Conservation (phyloP, 2,888 invertebrate species). For the Trypoxylon attenuatum region DNA sequence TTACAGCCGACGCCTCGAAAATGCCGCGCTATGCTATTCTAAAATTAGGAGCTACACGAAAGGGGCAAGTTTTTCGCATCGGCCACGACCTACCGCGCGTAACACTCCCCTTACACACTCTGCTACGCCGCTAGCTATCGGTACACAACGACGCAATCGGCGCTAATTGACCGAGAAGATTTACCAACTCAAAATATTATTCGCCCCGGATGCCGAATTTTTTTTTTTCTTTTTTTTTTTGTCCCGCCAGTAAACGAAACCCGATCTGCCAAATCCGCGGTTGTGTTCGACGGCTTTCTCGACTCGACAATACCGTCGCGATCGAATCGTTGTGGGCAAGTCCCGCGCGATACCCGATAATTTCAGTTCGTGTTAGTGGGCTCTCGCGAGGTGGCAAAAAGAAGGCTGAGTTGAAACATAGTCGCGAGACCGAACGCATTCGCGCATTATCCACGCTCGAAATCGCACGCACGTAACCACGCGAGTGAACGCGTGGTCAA, state of each 20-base stretch:
- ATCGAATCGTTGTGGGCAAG: neutral
- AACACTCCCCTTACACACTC: too few relatives aligned
- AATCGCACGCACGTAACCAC: too few relatives aligned
- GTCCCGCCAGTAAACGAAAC: too few relatives aligned
- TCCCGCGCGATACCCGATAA: neutral
- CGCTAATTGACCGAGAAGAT: neutral
- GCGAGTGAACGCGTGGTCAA: too few relatives aligned
- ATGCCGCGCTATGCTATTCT: conserved; percentile 49
- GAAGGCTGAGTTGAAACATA: neutral
- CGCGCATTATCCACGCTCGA: neutral
- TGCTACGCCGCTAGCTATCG: neutral
- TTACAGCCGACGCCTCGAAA: conserved; percentile 56
- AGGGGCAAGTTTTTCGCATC: conserved; percentile 10
- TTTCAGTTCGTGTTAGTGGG: neutral
- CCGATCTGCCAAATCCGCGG: too few relatives aligned
- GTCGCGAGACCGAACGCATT: neutral
- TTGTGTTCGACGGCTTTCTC: too few relatives aligned
- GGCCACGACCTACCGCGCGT: too few relatives aligned
- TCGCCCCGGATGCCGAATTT: too few relatives aligned
- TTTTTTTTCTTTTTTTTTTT: too few relatives aligned
- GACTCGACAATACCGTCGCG: neutral
- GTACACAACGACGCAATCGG: neutral
- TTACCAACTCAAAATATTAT: neutral
- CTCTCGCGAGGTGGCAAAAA: neutral
- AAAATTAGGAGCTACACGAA: conserved; percentile 53